Evolutionary conservation across 1,140 invertebrate species (phyloP).

Genomic region (Bombus sylvicola): DNA sequence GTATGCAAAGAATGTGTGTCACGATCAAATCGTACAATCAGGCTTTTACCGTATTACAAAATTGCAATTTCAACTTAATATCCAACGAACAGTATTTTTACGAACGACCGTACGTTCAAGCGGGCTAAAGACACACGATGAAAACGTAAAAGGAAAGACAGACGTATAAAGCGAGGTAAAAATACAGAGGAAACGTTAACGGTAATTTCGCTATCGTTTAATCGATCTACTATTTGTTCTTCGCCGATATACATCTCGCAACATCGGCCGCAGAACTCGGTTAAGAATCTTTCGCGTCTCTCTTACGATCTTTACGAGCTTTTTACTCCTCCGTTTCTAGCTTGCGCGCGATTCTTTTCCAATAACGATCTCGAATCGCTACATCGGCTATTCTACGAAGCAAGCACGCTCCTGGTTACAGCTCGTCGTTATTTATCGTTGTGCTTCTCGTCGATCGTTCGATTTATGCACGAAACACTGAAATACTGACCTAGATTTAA

Average conservation of each 20-base stretch:
- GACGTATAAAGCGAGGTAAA: background rate
- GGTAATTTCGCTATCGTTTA: background rate
- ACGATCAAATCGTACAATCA: background rate
- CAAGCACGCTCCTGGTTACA: background rate
- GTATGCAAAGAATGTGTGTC: background rate
- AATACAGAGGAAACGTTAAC: too few relatives aligned
- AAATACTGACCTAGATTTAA: conserved; percentile 78
- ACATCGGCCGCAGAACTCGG: background rate
- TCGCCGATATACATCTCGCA: background rate
- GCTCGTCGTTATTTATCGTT: background rate
- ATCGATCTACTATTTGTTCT: background rate
- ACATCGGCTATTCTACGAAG: too few relatives aligned
- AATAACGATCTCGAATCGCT: background rate
- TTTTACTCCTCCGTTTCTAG: background rate
- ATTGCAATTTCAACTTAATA: background rate
- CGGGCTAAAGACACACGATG: background rate
- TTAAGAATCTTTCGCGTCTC: background rate
- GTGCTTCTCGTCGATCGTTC: background rate
- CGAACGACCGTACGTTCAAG: too few relatives aligned
- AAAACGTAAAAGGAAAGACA: background rate
- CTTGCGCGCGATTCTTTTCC: background rate
- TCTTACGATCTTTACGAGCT: background rate
- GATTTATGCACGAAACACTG: background rate
- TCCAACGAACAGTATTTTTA: too few relatives aligned
- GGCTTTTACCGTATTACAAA: background rate